These are phyloP conservation scores for Mycetomoellerius zeteki DNA, from an alignment of 1,140 invertebrate genomes.

Conservation along the genomic window DNA sequence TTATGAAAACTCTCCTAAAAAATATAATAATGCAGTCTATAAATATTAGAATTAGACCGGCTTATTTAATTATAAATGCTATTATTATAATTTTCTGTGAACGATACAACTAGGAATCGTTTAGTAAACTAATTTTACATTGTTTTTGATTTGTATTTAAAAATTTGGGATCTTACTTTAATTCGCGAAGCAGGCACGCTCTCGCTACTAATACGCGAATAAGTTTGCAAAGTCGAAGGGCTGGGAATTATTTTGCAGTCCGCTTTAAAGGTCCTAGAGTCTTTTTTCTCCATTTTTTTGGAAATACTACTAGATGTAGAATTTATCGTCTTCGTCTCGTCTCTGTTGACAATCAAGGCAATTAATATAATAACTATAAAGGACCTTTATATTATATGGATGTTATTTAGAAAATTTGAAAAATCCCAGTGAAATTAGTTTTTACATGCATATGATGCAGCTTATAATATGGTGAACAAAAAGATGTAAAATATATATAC, in stretches of 20 bases:
- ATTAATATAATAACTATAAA: not conserved
- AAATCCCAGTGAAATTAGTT: too few relatives aligned
- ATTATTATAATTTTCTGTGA: not conserved
- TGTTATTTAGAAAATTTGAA: too few relatives aligned
- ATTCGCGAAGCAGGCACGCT: conserved; percentile 37
- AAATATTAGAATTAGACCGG: not conserved
- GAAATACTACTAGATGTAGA: not conserved
- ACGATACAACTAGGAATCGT: not conserved
- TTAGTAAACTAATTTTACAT: not conserved
- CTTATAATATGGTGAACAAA: too few relatives aligned
- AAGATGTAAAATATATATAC: too few relatives aligned
- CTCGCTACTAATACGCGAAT: conserved; percentile 44
- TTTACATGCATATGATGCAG: too few relatives aligned
- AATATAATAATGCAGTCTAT: not conserved
- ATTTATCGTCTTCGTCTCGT: not conserved
- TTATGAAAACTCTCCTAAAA: conserved; percentile 43
- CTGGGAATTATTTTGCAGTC: not conserved
- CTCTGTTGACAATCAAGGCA: conserved; percentile 7
- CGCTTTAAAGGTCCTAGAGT: not conserved
- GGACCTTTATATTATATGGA: too few relatives aligned
- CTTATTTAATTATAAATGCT: not conserved
- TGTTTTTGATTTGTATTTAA: not conserved
- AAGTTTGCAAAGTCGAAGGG: conserved; percentile 13
- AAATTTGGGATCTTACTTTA: conserved; percentile 20
- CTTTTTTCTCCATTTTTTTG: conserved; percentile 6